Conservation (phyloP, 1,140 invertebrate species). For the Apolygus lucorum region DNA sequence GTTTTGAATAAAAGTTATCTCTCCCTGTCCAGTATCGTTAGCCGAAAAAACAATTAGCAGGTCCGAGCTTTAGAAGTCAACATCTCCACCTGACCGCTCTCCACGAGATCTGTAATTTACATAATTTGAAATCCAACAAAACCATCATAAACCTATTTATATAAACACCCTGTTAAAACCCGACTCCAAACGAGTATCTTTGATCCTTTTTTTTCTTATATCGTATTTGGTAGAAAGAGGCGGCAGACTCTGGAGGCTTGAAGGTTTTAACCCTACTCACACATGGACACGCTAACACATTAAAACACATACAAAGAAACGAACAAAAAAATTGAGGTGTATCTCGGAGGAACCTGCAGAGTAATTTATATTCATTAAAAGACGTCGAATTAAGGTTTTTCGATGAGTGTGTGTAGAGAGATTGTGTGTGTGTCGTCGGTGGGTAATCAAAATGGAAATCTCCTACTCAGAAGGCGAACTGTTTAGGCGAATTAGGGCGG, state of each 20-base stretch:
- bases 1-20: no score
- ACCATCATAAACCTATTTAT: background rate
- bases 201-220: background rate
- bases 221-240: background rate
- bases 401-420: background rate
- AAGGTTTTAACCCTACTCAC: no score
- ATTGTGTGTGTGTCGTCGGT: background rate
- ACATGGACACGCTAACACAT: no score
- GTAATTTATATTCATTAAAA: conserved; percentile 14
- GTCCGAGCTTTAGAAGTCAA: no score
- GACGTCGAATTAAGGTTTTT: background rate
- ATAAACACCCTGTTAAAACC: background rate
- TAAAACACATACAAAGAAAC: no score
- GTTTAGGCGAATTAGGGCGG: background rate
- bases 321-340: background rate
- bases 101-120: background rate
- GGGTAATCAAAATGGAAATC: conserved; percentile 15
- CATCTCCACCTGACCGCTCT: no score
- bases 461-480: background rate
- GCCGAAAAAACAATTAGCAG: no score
- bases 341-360: background rate
- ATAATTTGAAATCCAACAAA: background rate
- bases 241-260: background rate
- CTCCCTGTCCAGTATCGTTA: no score
- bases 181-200: background rate